These are phyloP conservation scores for Ispidina lecontei DNA, from an alignment of 2,797 vertebrate genomes.

Conservation along the genomic window DNA sequence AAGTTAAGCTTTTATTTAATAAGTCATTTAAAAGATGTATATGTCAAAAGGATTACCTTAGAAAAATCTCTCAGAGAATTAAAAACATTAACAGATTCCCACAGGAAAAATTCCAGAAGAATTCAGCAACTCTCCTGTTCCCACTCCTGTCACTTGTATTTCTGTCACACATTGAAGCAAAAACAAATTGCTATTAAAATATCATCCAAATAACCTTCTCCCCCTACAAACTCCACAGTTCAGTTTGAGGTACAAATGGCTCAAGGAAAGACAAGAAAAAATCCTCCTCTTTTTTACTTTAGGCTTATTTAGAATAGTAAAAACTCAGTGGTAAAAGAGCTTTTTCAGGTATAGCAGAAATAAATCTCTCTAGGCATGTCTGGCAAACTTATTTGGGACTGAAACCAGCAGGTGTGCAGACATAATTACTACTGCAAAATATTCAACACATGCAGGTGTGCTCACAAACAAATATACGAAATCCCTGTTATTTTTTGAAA, in stretches of 20 bases:
- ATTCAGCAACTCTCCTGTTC: constrained; percentile 67
- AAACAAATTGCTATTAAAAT: constrained; percentile 74
- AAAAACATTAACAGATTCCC: constrained; percentile 71
- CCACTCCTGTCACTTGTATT: constrained; percentile 73
- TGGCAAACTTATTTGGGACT: constrained; percentile 61
- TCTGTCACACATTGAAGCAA: constrained; percentile 72
- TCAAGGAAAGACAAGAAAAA: constrained; percentile 37
- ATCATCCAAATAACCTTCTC: constrained; percentile 32
- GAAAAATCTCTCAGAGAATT: constrained; percentile 59
- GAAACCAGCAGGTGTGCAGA: constrained; percentile 68
- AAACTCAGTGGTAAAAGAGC: constrained; percentile 7
- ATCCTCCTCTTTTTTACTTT: constrained; percentile 19
- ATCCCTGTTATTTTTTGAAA: constrained; percentile 60
- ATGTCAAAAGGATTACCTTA: constrained; percentile 71
- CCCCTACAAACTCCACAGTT: neutral
- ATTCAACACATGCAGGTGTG: constrained; percentile 69
- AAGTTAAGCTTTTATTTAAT: constrained; percentile 58
- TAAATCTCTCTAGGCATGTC: constrained; percentile 72
- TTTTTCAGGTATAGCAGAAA: constrained; percentile 66
- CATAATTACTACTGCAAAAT: constrained; percentile 64
- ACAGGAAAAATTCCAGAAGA: constrained; percentile 73
- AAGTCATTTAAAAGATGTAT: constrained; percentile 64
- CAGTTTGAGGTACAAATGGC: neutral
- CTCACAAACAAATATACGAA: constrained; percentile 39
- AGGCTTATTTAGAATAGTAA: constrained; percentile 15